Conservation (phyloP, 1,140 invertebrate species). For the Pentalonia nigronervosa region DNA sequence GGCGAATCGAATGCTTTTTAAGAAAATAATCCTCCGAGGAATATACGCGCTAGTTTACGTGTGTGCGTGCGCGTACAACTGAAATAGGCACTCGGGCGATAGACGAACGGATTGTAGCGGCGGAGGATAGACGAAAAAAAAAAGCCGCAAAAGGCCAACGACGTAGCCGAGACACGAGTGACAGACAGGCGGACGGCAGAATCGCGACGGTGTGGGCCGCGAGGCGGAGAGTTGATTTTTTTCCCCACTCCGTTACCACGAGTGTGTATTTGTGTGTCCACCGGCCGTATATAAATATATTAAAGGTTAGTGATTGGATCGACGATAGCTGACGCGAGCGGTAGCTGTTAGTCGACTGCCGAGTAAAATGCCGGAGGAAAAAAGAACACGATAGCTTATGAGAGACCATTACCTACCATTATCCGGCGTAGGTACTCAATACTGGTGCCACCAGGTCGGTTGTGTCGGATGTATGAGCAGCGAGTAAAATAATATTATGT, state of each 20-base stretch:
- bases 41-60: neutral
- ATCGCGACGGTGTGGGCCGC: neutral
- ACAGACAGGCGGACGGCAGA: neutral
- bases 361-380: neutral
- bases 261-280: neutral
- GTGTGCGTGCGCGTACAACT: neutral
- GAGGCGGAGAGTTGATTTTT: neutral
- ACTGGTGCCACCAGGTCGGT: neutral
- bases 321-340: neutral
- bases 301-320: slow-evolving; percentile 2
- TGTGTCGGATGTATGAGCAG: neutral
- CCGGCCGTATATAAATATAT: neutral
- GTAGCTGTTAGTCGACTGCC: neutral
- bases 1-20: slow-evolving; percentile 54
- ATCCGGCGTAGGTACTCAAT: no score
- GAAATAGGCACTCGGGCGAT: neutral
- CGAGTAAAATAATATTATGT: neutral
- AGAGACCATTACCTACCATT: neutral
- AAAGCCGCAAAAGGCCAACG: neutral
- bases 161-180: neutral
- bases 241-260: neutral
- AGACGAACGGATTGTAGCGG: neutral
- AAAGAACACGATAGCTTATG: neutral
- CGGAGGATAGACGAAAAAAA: neutral
- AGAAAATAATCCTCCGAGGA: slow-evolving; percentile 44